Percentiles rank a stretch among this genome's conserved stretches.
Evolutionary conservation across 2,888 invertebrate genomes (phyloP).

Genomic region (Limenitis camilla): DNA sequence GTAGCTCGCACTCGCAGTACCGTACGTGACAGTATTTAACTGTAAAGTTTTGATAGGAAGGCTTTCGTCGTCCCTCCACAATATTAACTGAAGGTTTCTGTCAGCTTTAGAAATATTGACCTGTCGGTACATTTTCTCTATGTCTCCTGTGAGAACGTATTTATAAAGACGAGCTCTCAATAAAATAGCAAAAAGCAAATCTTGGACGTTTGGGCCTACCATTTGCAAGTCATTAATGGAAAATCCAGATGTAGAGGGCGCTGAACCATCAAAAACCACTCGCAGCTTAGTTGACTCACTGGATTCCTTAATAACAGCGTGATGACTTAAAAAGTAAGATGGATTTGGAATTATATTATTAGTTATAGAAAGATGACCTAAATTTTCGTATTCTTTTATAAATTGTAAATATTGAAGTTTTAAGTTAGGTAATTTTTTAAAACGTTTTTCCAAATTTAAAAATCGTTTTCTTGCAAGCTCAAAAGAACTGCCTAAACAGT

Average conservation of each 20-base stretch:
- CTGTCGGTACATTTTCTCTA: not conserved
- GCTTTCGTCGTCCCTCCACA: not conserved
- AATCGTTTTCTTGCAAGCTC: constrained; percentile 2
- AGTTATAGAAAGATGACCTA: constrained; percentile 5
- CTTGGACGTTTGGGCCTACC: constrained; percentile 28
- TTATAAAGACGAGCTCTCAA: constrained; percentile 13
- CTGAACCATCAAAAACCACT: not conserved
- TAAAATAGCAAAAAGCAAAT: constrained; percentile 16
- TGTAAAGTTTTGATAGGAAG: no score
- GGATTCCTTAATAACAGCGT: not conserved
- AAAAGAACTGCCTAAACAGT: constrained; percentile 6
- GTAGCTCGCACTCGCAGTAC: constrained; percentile 13
- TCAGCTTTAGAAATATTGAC: not conserved
- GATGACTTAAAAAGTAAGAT: not conserved
- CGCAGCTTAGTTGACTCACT: no score
- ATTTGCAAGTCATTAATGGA: constrained; percentile 20
- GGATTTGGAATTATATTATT: not conserved
- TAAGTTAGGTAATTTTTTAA: not conserved
- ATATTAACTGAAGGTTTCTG: not conserved
- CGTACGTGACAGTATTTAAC: constrained; percentile 24
- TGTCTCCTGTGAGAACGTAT: constrained; percentile 9
- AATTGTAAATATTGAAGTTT: constrained; percentile 10
- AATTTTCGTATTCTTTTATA: constrained; percentile 7
- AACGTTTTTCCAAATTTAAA: constrained; percentile 8
- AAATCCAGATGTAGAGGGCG: no score